These are phyloP conservation scores for Lepidostoma basale DNA, from an alignment of 1,140 invertebrate species.

Conservation along the genomic window DNA sequence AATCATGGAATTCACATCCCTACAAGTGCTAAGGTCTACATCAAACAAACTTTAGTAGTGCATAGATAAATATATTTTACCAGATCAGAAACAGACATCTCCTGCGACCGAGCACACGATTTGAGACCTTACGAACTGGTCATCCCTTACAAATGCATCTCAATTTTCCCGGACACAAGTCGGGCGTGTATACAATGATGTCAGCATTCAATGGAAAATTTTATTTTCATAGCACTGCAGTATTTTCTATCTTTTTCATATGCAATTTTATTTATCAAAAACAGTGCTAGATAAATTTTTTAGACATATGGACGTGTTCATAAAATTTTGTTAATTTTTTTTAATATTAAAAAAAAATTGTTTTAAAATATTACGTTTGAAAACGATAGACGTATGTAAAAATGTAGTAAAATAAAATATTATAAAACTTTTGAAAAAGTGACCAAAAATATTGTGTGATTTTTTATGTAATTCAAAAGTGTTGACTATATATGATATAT, in stretches of 20 bases:
- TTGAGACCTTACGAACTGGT: neutral
- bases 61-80: conserved; percentile 38
- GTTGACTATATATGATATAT: too few relatives aligned
- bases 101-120: neutral
- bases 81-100: conserved; percentile 16
- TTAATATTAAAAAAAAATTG: neutral
- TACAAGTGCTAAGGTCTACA: conserved; percentile 29
- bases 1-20: too few relatives aligned
- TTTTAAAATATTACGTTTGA: neutral
- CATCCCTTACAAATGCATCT: neutral
- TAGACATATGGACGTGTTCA: conserved; percentile 3
- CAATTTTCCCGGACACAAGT: neutral
- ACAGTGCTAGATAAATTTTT: conserved; percentile 14
- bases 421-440: too few relatives aligned
- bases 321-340: neutral
- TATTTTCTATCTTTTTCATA: conserved; percentile 23
- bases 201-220: conserved; percentile 21
- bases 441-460: too few relatives aligned
- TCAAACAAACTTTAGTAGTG: conserved; percentile 42
- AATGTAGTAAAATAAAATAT: neutral
- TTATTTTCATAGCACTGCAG: conserved; percentile 1
- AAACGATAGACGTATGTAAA: neutral
- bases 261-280: conserved; percentile 12
- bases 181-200: neutral
- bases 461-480: too few relatives aligned